Conservation (phyloP, 2,113 vertebrate genomes). For the Serilophus lunatus region DNA sequence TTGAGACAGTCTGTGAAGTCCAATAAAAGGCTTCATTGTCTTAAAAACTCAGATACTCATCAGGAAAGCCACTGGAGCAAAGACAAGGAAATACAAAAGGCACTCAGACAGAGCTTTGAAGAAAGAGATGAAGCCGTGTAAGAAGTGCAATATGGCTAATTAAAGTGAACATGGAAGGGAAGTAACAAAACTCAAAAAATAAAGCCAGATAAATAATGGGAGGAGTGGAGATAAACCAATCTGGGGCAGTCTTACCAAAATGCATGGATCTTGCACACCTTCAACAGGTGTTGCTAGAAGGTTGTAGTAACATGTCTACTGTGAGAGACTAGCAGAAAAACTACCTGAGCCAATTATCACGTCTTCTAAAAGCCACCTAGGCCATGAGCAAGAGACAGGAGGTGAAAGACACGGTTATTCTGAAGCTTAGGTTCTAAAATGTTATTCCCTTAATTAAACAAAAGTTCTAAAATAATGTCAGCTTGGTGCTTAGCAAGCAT, state of each 20-base stretch:
- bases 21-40: neutral
- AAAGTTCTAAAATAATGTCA: neutral
- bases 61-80: neutral
- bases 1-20: neutral
- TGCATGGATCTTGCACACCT: neutral
- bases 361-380: neutral
- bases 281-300: neutral
- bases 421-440: neutral
- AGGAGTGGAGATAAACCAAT: neutral
- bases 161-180: neutral
- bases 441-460: neutral
- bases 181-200: neutral
- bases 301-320: neutral
- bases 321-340: neutral
- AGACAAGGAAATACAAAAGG: neutral
- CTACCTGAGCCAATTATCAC: neutral
- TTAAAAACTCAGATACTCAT: neutral
- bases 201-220: neutral
- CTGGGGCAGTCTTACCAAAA: neutral
- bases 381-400: neutral
- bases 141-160: neutral
- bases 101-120: neutral
- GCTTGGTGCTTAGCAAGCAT: neutral
- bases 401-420: neutral
- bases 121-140: neutral